Base-by-base conservation (phyloP, 2,888 invertebrate species). In the Dasysyrphus tricinctus region DNA sequence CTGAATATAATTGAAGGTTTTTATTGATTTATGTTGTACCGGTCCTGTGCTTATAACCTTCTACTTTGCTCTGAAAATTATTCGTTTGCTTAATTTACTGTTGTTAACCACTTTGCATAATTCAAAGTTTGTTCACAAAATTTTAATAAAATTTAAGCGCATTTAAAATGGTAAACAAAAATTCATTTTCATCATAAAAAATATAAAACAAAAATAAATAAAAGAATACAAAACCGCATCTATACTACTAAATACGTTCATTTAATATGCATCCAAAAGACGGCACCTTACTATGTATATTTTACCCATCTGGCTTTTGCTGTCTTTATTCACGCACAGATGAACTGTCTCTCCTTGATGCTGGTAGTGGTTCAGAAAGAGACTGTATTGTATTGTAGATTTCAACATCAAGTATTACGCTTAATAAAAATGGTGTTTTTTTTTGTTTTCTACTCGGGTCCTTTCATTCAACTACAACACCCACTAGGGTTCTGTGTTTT, bases 361-460 rank as follows among this genome's bases (percentile, higher is more conserved):
- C n/a, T n/a, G n/a, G n/a, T n/a, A n/a, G 11, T 37, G 29, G 0
- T 19, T 34, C n/a, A 54, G 37, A 54, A 19, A 24, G 47, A 34
- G 56, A 70, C 47, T 73, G 19, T 74, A 73, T 57, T 72, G 44
- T 69, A 75, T 79, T 75, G 70, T 78, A 51, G 57, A 76, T 76
- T 24, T 24, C 56, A 37, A 59, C 65, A 73, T 72, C 65, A 44
- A 72, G 32, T 16, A 72, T 69, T 56, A 54, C 37, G 54, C 85
- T 80, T 74, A 42, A 77, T 78, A 77, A 75, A 83, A 77, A 69
- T 80, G 73, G 72, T 65, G 69, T 70, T 74, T 63, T 34, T 70
- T 59, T 6, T 77, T 8, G 11, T n/a, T n/a, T n/a, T n/a, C n/a
- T n/a, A n/a, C 29, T 7, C 12, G 49, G 6, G 70, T 32, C 56